These are phyloP conservation scores for Dione juno DNA, from an alignment of 2,888 invertebrate genomes.

Conservation along the genomic window DNA sequence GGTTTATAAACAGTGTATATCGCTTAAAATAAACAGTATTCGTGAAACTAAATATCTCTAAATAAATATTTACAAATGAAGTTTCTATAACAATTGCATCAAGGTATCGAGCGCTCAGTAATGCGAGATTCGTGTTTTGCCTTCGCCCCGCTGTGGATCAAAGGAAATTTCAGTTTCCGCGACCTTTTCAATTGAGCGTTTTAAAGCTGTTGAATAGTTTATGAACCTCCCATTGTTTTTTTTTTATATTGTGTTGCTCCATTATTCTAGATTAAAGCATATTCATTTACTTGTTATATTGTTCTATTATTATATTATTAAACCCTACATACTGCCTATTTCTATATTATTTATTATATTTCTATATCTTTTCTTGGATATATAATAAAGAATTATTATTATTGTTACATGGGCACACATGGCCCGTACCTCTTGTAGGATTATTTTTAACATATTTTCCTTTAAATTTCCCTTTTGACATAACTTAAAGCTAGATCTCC, in stretches of 20 bases:
- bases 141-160: conserved; percentile 18
- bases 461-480: no score
- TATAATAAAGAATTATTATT: no score
- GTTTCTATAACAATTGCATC: conserved; percentile 34
- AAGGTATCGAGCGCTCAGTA: conserved; percentile 28
- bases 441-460: no score
- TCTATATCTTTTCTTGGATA: no score
- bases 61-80: conserved; percentile 22
- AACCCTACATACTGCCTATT: no score
- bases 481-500: no score
- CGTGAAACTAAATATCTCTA: conserved; percentile 1
- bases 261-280: no score
- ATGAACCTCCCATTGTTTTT: not conserved
- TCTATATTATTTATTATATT: no score
- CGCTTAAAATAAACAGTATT: not conserved
- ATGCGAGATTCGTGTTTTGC: conserved; percentile 38
- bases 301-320: no score
- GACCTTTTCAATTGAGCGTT: not conserved
- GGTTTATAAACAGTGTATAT: not conserved
- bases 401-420: no score
- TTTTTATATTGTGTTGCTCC: not conserved
- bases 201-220: not conserved
- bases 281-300: no score
- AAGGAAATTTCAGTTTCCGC: conserved; percentile 17
- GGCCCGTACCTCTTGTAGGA: no score